phyloP scores from a whole-genome alignment of 64 coral and sea anemone genomes.

The Montipora capricornis region DNA sequence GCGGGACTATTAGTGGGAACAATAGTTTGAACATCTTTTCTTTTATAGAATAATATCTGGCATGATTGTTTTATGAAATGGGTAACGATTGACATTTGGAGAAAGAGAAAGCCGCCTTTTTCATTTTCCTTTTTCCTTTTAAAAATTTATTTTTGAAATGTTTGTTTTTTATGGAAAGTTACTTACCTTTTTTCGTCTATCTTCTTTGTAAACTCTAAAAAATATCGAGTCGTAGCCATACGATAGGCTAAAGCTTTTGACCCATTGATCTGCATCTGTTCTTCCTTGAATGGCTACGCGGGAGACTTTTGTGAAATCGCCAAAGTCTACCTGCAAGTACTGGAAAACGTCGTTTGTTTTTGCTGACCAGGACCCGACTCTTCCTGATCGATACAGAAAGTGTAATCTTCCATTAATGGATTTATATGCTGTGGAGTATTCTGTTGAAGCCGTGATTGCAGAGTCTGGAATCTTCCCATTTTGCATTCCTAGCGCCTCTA shows the following conservation, averaged over 20 bases:
- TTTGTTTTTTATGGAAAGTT: too few species aligned
- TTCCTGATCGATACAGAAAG: not conserved
- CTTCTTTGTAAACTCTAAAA: constrained; percentile 12
- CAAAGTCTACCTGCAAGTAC: constrained; percentile 20
- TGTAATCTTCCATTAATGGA: constrained; percentile 31
- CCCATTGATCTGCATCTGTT: constrained; percentile 29
- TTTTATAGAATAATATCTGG: too few species aligned
- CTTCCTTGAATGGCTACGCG: constrained; percentile 45
- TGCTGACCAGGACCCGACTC: constrained; percentile 15
- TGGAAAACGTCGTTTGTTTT: constrained; percentile 2
- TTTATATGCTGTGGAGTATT: not conserved
- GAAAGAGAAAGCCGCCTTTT: too few species aligned
- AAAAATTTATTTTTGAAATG: not conserved
- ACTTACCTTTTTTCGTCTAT: not conserved
- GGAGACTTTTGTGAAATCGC: constrained; percentile 15
- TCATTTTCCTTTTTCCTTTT: too few species aligned
- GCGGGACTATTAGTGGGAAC: too few species aligned
- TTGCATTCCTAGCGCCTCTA: constrained; percentile 3
- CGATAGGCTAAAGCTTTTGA: constrained; percentile 20
- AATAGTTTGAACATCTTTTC: too few species aligned
- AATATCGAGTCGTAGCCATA: constrained; percentile 34
- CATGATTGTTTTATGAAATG: too few species aligned
- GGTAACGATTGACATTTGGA: too few species aligned
- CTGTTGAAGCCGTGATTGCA: constrained; percentile 5
- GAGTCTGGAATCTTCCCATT: constrained; percentile 28